These are phyloP conservation scores for Andricus quercusramuli DNA, from an alignment of 2,888 invertebrate species.

Conservation along the genomic window DNA sequence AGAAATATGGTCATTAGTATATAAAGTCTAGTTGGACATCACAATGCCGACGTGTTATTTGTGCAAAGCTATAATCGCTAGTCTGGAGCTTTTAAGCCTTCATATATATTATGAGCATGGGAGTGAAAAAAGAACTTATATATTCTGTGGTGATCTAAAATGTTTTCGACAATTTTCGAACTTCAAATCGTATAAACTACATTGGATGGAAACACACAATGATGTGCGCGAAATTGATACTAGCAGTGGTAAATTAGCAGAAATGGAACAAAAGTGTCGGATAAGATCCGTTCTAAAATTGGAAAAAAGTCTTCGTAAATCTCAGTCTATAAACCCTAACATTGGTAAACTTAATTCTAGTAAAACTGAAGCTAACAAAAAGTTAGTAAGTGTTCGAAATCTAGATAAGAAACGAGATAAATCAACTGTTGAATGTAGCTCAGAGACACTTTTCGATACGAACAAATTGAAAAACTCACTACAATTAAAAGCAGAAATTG, in stretches of 20 bases:
- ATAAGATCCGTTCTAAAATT: not conserved
- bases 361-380: not conserved
- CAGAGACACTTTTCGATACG: too few relatives aligned
- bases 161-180: not conserved
- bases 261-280: not conserved
- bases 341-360: not conserved
- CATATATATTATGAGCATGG: not conserved
- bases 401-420: not conserved
- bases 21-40: not conserved
- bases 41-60: constrained; percentile 15
- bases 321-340: not conserved
- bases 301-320: not conserved
- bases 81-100: too few relatives aligned
- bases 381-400: not conserved
- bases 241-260: not conserved
- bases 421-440: too few relatives aligned
- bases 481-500: too few relatives aligned
- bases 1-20: not conserved
- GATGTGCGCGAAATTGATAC: not conserved
- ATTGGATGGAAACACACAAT: not conserved
- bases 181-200: not conserved
- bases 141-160: not conserved
- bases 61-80: too few relatives aligned
- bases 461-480: too few relatives aligned
- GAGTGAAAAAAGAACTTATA: constrained; percentile 16